Evolutionary conservation across 64 coral and sea anemone genomes (phyloP), one percentile per base, ranked within the genome.

Genomic region (Trachythela sp.): DNA sequence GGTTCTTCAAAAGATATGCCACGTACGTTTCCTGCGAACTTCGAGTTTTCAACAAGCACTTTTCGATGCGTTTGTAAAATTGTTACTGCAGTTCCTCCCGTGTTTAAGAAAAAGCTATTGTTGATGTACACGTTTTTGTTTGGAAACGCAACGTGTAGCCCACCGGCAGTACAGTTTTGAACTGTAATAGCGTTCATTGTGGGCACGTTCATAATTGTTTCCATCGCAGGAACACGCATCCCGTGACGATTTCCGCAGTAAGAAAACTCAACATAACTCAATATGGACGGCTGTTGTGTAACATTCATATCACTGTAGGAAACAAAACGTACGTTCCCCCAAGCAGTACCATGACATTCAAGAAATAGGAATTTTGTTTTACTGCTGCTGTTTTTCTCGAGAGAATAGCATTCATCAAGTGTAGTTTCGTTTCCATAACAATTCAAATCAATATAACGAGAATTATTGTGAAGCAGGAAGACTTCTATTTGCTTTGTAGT

Each of bases 391-490:
- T 45, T 45, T 45, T 45, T 45, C 42, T 45, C 42, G 42, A 45
- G 4, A 45, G 4, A 6, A 45, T 45, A 6, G 26, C 94, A 95
- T 39, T 92, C 70, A 34, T 87, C 51, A 10, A 92, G 18, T 36
- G 30, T 56, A 33, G 91, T 87, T 45, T 95, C 94, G 72, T 95
- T 95, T 5, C 94, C 94, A 39, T 77, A 15, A 59, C 94, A 95
- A 41, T 13, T 8, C 10, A 95, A 15, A 8, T 87, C 27, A 35
- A 76, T 59, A 13, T 76, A 88, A 70, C 40, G 85, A 8, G 91
- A 39, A 7, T 30, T 33, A 59, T 38, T 91, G 33, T 36, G 24
- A 50, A 77, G 50, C 0, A 2, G 0, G 26, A 6, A 11, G 0
- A 40, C 8, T 51, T 71, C 40, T 10, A 18, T 39, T 72, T 45